Percentiles rank a stretch among this genome's conserved stretches.
Evolutionary conservation across 2,113 vertebrate genomes (phyloP).

Genomic region (Zapornia atra): DNA sequence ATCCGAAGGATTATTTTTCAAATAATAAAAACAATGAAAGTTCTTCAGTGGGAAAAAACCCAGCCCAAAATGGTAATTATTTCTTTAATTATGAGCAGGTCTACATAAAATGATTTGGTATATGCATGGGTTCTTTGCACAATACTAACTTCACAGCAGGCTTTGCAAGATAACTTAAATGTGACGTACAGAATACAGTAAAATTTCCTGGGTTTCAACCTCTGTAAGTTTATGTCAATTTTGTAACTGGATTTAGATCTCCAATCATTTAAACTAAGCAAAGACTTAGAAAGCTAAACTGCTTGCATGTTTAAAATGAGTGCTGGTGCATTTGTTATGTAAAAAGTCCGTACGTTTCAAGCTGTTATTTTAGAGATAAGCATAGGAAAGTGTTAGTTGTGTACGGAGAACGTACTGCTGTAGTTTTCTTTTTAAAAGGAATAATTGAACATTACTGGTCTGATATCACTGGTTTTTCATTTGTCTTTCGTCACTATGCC

Average conservation of each 20-base stretch:
- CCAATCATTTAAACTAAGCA: background rate
- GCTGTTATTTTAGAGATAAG: background rate
- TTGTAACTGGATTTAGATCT: background rate
- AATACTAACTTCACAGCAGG: background rate
- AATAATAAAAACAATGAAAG: background rate
- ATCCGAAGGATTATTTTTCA: background rate
- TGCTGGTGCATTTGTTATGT: background rate
- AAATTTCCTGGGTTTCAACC: background rate
- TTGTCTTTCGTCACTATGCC: conserved; percentile 47
- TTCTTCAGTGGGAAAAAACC: background rate
- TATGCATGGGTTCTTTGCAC: background rate
- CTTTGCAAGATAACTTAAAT: background rate
- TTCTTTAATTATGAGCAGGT: background rate
- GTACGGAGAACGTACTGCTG: background rate
- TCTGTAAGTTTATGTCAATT: background rate
- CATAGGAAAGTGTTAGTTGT: background rate
- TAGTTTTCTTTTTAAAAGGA: background rate
- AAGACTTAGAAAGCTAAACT: background rate
- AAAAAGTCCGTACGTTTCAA: background rate
- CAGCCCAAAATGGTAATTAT: background rate
- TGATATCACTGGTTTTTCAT: conserved; percentile 30
- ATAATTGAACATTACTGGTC: conserved; percentile 2
- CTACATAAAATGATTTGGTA: background rate
- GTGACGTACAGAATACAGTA: background rate
- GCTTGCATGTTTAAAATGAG: background rate